Percentiles rank a stretch among this genome's conserved stretches.
phyloP scores from a whole-genome alignment of 2,888 invertebrate genomes.

The Spatulosminthurus flaviceps region DNA sequence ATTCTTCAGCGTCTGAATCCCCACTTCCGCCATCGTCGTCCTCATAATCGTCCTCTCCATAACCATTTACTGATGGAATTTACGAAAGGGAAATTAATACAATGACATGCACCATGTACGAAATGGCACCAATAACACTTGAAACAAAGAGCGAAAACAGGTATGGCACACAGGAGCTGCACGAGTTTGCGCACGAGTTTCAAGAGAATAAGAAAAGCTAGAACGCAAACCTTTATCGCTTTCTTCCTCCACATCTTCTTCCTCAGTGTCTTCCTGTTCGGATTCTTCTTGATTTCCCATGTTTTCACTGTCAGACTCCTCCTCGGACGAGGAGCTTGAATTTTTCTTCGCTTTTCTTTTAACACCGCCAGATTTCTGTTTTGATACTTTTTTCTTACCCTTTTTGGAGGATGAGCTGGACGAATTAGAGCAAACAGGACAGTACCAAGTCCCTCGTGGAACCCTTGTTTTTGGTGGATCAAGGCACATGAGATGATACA shows the following conservation, averaged over 20 bases:
- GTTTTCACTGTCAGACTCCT: conserved; percentile 39
- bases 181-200: no score
- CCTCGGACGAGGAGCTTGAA: conserved; percentile 33
- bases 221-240: conserved; percentile 27
- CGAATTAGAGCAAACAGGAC: conserved; percentile 31
- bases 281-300: conserved; percentile 22
- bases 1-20: conserved; percentile 46
- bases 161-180: no score
- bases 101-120: no score
- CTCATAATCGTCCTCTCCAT: conserved; percentile 41
- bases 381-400: conserved; percentile 24
- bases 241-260: conserved; percentile 42
- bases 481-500: conserved; percentile 80
- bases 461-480: conserved; percentile 72
- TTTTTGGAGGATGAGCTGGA: conserved; percentile 3
- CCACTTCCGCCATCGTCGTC: conserved; percentile 59
- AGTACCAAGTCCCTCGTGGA: conserved; percentile 72
- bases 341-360: conserved; percentile 9
- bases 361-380: not conserved
- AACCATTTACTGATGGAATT: not conserved
- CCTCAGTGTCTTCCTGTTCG: conserved; percentile 24
- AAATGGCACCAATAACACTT: no score
- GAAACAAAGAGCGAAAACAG: no score
- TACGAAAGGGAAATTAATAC: no score
- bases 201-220: not conserved